Evolutionary conservation across 2,797 vertebrate species (phyloP).

Genomic region (Gouania willdenowi): DNA sequence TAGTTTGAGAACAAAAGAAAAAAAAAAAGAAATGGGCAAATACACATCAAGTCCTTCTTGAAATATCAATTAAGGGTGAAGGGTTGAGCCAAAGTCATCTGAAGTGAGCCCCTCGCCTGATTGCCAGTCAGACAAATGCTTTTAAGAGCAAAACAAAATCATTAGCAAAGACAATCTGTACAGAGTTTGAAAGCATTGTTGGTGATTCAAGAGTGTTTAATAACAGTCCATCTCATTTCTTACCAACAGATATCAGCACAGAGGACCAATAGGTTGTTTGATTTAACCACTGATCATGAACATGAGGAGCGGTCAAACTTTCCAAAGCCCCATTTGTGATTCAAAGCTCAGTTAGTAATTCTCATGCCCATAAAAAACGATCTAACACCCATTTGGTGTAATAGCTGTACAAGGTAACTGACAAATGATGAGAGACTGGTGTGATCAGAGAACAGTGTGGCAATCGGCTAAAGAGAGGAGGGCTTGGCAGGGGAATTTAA

Average conservation of each 20-base stretch:
- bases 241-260: not conserved
- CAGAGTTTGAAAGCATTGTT: no score
- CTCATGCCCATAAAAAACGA: slow-evolving; percentile 12
- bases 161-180: no score
- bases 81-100: no score
- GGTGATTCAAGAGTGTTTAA: no score
- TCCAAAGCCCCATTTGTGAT: slow-evolving; percentile 21
- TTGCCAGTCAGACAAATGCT: no score
- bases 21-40: no score
- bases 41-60: no score
- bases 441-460: slow-evolving; percentile 35
- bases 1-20: no score
- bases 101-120: no score
- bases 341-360: not conserved
- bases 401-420: slow-evolving; percentile 14
- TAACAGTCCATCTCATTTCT: no score
- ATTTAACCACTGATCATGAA: slow-evolving; percentile 18
- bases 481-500: slow-evolving; percentile 37
- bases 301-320: not conserved
- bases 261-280: slow-evolving; percentile 15
- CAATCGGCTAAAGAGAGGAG: slow-evolving; percentile 19
- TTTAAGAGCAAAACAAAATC: no score
- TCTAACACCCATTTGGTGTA: slow-evolving; percentile 26
- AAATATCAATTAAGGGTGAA: no score
- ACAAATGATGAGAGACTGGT: slow-evolving; percentile 28